phyloP scores from a whole-genome alignment of 2,113 vertebrate species.

The Felis catus region DNA sequence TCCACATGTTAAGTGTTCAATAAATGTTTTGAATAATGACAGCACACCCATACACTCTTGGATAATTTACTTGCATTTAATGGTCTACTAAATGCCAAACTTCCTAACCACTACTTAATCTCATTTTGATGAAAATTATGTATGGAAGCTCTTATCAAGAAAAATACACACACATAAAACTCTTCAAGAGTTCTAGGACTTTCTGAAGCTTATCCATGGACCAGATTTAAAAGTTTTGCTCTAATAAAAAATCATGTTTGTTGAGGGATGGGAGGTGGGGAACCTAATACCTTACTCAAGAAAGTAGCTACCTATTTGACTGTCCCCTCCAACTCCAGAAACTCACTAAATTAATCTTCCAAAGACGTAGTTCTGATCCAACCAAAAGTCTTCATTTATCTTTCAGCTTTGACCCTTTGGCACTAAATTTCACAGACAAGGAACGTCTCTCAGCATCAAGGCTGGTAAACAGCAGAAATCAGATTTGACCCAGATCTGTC shows the following conservation, averaged over 20 bases:
- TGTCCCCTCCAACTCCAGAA: not conserved
- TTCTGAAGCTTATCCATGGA: not conserved
- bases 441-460: not conserved
- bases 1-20: not conserved
- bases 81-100: not conserved
- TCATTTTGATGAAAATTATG: slow-evolving; percentile 23
- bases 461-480: not conserved
- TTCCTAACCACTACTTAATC: not conserved
- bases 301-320: not conserved
- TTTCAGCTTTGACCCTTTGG: too few relatives aligned
- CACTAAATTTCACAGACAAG: not conserved
- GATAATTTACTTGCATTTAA: not conserved
- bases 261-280: too few relatives aligned
- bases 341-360: not conserved
- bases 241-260: not conserved
- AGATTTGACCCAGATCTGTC: not conserved
- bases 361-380: not conserved
- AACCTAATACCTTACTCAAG: not conserved
- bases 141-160: not conserved
- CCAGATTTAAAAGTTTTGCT: not conserved
- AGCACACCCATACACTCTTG: not conserved
- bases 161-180: not conserved
- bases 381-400: not conserved
- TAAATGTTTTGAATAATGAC: not conserved
- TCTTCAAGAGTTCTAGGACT: not conserved